Evolutionary conservation across 2,113 vertebrate genomes (phyloP).

Genomic region (Columbina picui): DNA sequence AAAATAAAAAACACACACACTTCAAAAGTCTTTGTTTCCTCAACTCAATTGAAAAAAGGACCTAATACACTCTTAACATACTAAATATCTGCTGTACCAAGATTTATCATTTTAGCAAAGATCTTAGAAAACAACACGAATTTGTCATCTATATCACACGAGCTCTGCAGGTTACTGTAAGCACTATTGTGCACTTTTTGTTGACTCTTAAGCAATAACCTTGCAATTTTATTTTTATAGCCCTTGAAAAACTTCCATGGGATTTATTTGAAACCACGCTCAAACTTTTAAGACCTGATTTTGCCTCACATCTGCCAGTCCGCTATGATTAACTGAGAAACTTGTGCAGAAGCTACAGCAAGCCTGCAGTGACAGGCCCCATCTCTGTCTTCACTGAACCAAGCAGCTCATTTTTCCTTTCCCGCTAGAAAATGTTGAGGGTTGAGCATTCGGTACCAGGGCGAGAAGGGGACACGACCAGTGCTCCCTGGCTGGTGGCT

Average conservation of each 20-base stretch:
- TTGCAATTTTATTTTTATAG: background rate
- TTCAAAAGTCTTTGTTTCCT: background rate
- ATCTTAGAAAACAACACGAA: background rate
- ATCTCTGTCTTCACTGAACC: background rate
- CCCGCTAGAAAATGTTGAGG: accelerated
- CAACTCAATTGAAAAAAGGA: background rate
- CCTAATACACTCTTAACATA: background rate
- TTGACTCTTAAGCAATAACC: background rate
- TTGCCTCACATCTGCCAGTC: background rate
- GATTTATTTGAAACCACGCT: background rate
- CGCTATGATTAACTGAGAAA: background rate
- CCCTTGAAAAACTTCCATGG: background rate
- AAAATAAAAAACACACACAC: background rate
- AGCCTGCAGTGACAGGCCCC: background rate
- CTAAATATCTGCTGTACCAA: background rate
- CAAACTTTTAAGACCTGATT: background rate
- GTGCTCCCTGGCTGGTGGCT: background rate
- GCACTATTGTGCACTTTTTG: background rate
- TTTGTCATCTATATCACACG: background rate
- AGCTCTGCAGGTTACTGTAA: background rate
- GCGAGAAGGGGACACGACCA: background rate
- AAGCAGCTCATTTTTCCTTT: background rate
- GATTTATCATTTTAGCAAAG: background rate
- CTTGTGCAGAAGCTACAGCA: background rate
- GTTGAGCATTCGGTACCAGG: accelerated